Percentiles rank a stretch among this genome's conserved stretches.
Evolutionary conservation across 2,888 invertebrate genomes (phyloP).

Genomic region (Pecten maximus): DNA sequence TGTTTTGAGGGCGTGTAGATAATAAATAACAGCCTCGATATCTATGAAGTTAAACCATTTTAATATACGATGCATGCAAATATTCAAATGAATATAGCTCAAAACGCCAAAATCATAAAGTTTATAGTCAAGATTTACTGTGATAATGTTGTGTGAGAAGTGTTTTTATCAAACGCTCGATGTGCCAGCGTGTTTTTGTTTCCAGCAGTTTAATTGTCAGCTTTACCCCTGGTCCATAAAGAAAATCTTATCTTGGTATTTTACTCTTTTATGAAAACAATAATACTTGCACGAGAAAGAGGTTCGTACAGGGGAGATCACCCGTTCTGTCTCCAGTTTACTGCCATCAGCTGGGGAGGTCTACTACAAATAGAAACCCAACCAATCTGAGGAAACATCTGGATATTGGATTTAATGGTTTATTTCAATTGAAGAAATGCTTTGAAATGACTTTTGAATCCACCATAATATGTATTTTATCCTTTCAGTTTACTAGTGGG

Average conservation of each 20-base stretch:
- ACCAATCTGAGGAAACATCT: not conserved
- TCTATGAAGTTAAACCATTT: not conserved
- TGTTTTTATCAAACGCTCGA: not conserved
- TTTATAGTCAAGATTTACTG: not conserved
- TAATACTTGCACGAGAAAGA: not conserved
- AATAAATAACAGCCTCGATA: not conserved
- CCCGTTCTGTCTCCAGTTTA: not conserved
- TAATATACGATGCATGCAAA: not conserved
- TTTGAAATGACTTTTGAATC: slow-evolving; percentile 18
- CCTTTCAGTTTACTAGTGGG: not conserved
- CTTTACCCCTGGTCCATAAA: not conserved
- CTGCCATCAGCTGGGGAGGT: not conserved
- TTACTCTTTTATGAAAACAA: not conserved
- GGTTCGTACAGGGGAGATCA: not conserved
- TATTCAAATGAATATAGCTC: not conserved
- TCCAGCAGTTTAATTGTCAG: not conserved
- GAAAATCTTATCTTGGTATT: not conserved
- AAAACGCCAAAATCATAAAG: not conserved
- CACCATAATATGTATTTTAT: slow-evolving; percentile 4
- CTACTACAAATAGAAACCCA: not conserved
- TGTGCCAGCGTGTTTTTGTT: not conserved
- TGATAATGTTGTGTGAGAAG: not conserved
- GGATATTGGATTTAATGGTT: not conserved
- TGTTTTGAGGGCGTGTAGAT: not conserved
- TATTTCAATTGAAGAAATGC: not conserved